Conservation (phyloP, 2,113 vertebrate genomes). For the Lampris megalopsis region DNA sequence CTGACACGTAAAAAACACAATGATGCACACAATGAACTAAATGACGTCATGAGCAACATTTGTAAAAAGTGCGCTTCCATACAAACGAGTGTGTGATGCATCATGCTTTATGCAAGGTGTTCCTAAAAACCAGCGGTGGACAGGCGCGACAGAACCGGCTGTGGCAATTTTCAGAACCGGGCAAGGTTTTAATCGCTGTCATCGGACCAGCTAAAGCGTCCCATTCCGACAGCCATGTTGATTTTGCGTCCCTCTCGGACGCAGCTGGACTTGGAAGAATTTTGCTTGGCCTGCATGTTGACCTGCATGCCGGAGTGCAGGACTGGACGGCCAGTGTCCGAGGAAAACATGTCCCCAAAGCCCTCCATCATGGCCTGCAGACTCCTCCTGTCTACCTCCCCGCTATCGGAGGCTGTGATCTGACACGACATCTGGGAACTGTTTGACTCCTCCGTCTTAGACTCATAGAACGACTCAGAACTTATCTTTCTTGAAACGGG, state of each 20-base stretch:
- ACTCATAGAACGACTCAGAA: slow-evolving; percentile 93
- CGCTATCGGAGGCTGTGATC: slow-evolving; percentile 90
- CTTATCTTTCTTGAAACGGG: slow-evolving; percentile 92
- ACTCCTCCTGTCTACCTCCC: slow-evolving; percentile 88
- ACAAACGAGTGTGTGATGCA: slow-evolving; percentile 13
- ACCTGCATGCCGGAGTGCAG: slow-evolving; percentile 92
- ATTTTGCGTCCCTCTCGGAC: slow-evolving; percentile 92
- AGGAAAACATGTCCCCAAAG: slow-evolving; percentile 91
- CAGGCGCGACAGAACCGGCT: slow-evolving; percentile 25
- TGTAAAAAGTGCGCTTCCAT: slow-evolving; percentile 29
- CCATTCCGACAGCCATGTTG: slow-evolving; percentile 89
- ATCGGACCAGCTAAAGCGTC: slow-evolving; percentile 87
- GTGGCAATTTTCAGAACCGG: not conserved
- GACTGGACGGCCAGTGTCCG: slow-evolving; percentile 88
- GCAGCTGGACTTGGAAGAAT: slow-evolving; percentile 91
- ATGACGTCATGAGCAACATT: slow-evolving; percentile 17
- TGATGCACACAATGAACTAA: not conserved
- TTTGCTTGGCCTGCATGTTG: slow-evolving; percentile 94
- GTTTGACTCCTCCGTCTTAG: slow-evolving; percentile 93
- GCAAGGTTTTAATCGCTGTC: slow-evolving; percentile 79
- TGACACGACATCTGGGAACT: slow-evolving; percentile 94
- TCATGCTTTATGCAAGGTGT: slow-evolving; percentile 1
- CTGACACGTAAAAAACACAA: slow-evolving; percentile 13
- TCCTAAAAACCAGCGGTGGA: slow-evolving; percentile 35
- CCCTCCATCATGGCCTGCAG: slow-evolving; percentile 92